phyloP scores from a whole-genome alignment of 1,140 invertebrate species.

The Procambarus clarkii region DNA sequence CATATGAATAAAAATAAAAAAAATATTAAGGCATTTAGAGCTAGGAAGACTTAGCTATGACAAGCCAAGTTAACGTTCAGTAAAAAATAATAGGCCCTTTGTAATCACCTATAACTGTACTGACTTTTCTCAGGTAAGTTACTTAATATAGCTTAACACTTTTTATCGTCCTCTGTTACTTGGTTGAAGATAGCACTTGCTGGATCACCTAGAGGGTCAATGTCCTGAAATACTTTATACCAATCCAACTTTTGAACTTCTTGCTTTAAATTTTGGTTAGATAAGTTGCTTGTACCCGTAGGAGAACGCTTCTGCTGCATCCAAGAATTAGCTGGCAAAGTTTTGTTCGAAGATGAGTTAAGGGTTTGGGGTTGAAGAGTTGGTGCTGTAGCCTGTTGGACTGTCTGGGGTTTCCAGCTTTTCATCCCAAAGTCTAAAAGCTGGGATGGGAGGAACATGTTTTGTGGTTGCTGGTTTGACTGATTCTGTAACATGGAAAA shows the following conservation, averaged over 20 bases:
- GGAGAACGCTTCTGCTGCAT: background rate
- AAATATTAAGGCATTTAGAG: background rate
- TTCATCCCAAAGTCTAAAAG: slow-evolving; percentile 76
- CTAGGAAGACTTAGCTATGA: background rate
- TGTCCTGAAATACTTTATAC: slow-evolving; percentile 94
- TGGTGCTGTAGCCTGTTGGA: slow-evolving; percentile 5
- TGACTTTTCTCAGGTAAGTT: background rate
- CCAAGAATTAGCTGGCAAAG: background rate
- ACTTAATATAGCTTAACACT: slow-evolving; percentile 26
- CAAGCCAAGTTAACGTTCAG: background rate
- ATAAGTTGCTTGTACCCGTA: background rate
- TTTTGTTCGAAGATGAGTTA: slow-evolving; percentile 5
- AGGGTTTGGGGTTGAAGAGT: background rate
- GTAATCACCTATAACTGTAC: background rate
- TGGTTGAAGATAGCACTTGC: slow-evolving; percentile 73
- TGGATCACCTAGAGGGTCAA: slow-evolving; percentile 92
- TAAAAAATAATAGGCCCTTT: background rate
- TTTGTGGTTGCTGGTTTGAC: slow-evolving; percentile 22
- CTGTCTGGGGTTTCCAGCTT: slow-evolving; percentile 35
- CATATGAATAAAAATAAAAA: background rate
- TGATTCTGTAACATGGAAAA: slow-evolving; percentile 28
- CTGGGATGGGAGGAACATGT: slow-evolving; percentile 74
- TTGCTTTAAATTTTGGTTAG: slow-evolving; percentile 71
- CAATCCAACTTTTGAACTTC: slow-evolving; percentile 81
- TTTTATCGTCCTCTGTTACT: slow-evolving; percentile 36